Conservation (phyloP, 2,888 invertebrate species). For the Epistrophe grossulariae region DNA sequence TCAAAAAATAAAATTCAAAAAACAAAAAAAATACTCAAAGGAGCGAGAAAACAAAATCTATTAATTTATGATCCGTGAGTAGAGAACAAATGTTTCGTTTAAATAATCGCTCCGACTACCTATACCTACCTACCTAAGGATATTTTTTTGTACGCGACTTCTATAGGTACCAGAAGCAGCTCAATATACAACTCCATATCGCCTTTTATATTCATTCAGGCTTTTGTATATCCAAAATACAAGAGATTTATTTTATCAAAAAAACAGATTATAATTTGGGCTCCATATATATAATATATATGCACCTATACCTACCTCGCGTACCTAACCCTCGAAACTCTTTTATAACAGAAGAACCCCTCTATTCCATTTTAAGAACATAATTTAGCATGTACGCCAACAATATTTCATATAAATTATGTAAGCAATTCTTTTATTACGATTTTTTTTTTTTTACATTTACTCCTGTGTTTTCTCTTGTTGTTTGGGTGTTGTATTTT, state of each 20-base stretch:
- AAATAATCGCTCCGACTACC: conserved; percentile 64
- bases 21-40: neutral
- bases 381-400: conserved; percentile 71
- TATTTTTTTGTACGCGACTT: neutral
- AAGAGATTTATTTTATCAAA: conserved; percentile 70
- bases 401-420: conserved; percentile 73
- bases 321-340: neutral
- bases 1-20: conserved; percentile 32
- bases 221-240: conserved; percentile 6
- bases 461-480: neutral
- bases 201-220: conserved; percentile 40
- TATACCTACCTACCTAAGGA: neutral
- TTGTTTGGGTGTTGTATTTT: conserved; percentile 13
- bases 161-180: neutral
- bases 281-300: neutral
- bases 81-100: conserved; percentile 73
- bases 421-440: conserved; percentile 58
- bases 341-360: neutral
- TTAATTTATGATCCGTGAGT: conserved; percentile 71
- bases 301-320: neutral
- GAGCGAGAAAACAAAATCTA: conserved; percentile 39
- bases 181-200: neutral
- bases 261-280: conserved; percentile 62
- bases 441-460: too few species aligned
- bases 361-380: conserved; percentile 46